Evolutionary conservation across 2,113 vertebrate species (phyloP).

Genomic region (Podarcis cretensis): DNA sequence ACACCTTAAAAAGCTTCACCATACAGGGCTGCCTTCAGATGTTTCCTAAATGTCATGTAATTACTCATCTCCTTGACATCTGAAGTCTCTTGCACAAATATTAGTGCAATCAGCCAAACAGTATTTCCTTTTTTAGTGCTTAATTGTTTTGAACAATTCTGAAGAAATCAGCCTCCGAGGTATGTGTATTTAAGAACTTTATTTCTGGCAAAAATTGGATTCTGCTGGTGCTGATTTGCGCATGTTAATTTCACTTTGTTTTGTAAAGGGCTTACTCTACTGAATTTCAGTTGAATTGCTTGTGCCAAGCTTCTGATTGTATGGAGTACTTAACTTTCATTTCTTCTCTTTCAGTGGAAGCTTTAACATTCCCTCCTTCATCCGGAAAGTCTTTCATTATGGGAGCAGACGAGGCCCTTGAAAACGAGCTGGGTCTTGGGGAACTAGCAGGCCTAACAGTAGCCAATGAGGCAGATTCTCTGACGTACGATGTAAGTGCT

Average conservation of each 20-base stretch:
- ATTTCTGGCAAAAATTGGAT: background rate
- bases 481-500: conserved; percentile 92
- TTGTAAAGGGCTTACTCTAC: background rate
- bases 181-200: background rate
- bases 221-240: background rate
- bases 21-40: too few species aligned
- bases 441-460: conserved; percentile 97
- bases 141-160: background rate
- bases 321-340: conserved; percentile 28
- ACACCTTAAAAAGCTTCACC: too few species aligned
- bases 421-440: conserved; percentile 94
- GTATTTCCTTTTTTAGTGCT: background rate
- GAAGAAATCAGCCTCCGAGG: background rate
- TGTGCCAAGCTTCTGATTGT: background rate
- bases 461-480: conserved; percentile 95
- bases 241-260: background rate
- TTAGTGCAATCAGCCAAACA: background rate
- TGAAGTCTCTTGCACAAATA: background rate
- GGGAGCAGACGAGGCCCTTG: conserved; percentile 92
- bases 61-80: too few species aligned
- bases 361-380: conserved; percentile 93
- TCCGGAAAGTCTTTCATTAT: conserved; percentile 97
- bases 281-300: background rate
- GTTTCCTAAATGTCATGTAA: too few species aligned
- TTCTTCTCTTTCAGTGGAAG: conserved; percentile 84